Conservation (phyloP, 2,888 invertebrate species). For the Scrobipalpa costella region DNA sequence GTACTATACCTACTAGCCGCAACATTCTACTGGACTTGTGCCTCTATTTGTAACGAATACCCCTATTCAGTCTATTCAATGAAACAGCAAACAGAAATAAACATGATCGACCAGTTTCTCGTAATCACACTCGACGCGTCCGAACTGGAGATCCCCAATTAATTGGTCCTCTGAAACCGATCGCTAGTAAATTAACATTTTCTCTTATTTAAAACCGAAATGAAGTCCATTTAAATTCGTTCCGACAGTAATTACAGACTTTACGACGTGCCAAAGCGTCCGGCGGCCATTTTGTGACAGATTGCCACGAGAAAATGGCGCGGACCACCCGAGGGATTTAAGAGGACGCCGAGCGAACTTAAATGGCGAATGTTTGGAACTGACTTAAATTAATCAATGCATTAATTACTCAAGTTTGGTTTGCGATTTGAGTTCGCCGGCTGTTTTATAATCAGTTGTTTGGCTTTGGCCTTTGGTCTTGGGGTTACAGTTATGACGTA, state of each 20-base stretch:
- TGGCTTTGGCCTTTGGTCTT: too few species aligned
- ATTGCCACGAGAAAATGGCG: slow-evolving; percentile 53
- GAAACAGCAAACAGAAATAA: slow-evolving; percentile 12
- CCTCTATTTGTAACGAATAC: too few species aligned
- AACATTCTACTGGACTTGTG: too few species aligned
- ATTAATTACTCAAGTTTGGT: slow-evolving; percentile 57
- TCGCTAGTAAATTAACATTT: slow-evolving; percentile 78
- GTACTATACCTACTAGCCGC: too few species aligned
- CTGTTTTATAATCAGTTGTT: slow-evolving; percentile 8
- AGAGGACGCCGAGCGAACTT: slow-evolving; percentile 53
- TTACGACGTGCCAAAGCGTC: slow-evolving; percentile 75
- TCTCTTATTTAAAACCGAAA: slow-evolving; percentile 79
- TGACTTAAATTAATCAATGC: slow-evolving; percentile 69
- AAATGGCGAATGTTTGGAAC: slow-evolving; percentile 64
- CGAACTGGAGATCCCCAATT: slow-evolving; percentile 72
- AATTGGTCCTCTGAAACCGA: slow-evolving; percentile 68
- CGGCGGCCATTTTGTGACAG: slow-evolving; percentile 54
- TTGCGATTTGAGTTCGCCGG: slow-evolving; percentile 11
- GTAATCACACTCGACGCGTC: slow-evolving; percentile 32
- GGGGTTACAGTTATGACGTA: too few species aligned
- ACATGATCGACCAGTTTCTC: slow-evolving; percentile 1
- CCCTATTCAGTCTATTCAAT: too few species aligned
- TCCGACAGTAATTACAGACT: slow-evolving; percentile 76
- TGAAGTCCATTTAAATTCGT: slow-evolving; percentile 77
- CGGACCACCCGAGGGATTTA: slow-evolving; percentile 46